Base-by-base conservation (phyloP, 1,140 invertebrate species). In the Ericerus pela region DNA sequence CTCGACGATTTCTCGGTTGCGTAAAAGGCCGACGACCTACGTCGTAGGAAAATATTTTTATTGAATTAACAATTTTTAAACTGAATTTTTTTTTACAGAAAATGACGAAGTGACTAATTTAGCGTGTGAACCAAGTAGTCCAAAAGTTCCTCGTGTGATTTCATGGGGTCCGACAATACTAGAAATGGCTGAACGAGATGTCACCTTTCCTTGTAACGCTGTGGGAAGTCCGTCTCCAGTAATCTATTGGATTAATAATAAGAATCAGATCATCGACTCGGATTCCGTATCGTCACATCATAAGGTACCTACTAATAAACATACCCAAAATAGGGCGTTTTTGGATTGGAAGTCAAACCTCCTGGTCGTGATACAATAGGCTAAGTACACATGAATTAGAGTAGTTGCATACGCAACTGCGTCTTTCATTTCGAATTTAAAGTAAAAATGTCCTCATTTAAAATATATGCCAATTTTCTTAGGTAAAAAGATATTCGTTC, bases 171-270 rank as follows among this genome's bases (percentile, higher is more conserved):
- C 60, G 52, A 69, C 57, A 57, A 54, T 65, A 29, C 58, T 71
- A 29, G 75, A 77, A 58, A 64, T 63, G 11, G 71, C 73, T 14
- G 83, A 81, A 2, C 77, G 72, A 11, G 76, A 75, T 53, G 72
- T 85, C 0, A 68, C 80, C 38, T 67, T 90, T 22, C 80, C 81
- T 2, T 91, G 88, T 66, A 73, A 79, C 38, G 77, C 77, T 0
- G 68, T 72, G 37, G 84, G 84, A 18, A 70, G 70, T 22, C 81
- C 82, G 0, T 68, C 69, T 47, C 77, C 84, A 0, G 72, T 73
- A 57, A 67, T 84, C 6, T 75, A 71, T 58, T 89, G 86, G 86
- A 63, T 77, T 27, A 74, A 79, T 51, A 53, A 59, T 27, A 56
- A 62, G 26, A 58, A 61, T 30, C 27, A 56, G n/a, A 16, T 58